Conservation (phyloP, 2,888 invertebrate species). For the Callyntrura guangdongensis region DNA sequence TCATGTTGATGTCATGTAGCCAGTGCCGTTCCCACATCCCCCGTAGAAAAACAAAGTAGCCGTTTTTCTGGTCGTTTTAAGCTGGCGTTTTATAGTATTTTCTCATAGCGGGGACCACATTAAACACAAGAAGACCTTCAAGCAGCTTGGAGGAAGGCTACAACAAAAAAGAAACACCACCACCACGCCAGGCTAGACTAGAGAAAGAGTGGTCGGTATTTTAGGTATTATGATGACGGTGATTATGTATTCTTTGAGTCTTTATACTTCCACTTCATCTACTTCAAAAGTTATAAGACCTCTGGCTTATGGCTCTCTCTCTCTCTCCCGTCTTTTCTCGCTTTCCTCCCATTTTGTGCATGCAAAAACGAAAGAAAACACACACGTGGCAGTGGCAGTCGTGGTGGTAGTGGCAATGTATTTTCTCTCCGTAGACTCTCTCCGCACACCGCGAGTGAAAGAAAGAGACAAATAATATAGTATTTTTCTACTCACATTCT, state of each 20-base stretch:
- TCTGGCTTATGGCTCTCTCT: constrained; percentile 65
- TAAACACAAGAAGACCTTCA: no score
- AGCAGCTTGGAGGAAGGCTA: no score
- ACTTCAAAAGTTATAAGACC: constrained; percentile 75
- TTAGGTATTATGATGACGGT: constrained; percentile 41
- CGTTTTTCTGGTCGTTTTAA: constrained; percentile 26
- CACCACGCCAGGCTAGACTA: no score
- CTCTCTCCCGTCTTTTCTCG: background rate
- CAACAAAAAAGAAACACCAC: no score
- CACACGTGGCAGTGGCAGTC: no score
- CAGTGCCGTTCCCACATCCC: background rate
- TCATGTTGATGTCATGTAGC: no score
- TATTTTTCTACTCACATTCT: no score
- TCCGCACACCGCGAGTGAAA: background rate
- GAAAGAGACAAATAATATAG: constrained; percentile 60
- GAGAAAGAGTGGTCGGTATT: background rate
- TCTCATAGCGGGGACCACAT: background rate
- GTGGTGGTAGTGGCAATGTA: no score
- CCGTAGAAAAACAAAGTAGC: constrained; percentile 29
- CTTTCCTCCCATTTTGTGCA: background rate
- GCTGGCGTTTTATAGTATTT: constrained; percentile 30
- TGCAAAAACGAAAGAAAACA: constrained; percentile 20
- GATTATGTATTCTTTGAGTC: constrained; percentile 79
- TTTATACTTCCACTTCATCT: constrained; percentile 80
- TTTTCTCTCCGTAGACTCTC: constrained; percentile 10